phyloP scores from a whole-genome alignment of 2,797 vertebrate species.

The Myiothlypis chrysogaster region DNA sequence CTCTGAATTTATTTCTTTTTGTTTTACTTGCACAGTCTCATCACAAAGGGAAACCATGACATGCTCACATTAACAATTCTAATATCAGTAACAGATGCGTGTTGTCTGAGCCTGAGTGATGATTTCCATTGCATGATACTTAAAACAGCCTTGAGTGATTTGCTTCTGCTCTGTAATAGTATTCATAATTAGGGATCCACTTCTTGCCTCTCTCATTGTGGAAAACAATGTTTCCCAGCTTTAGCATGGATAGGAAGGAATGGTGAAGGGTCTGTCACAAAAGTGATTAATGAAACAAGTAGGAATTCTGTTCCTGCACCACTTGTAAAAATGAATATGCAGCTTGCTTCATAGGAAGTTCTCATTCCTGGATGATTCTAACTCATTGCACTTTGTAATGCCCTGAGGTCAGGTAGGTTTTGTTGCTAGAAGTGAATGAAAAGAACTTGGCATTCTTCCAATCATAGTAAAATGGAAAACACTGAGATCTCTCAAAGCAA shows the following conservation, averaged over 20 bases:
- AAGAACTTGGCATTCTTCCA: conserved; percentile 40
- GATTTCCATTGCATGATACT: neutral
- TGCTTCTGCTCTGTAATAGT: neutral
- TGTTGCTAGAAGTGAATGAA: conserved; percentile 12
- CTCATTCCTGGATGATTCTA: neutral
- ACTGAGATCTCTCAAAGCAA: neutral
- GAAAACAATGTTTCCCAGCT: neutral
- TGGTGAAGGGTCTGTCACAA: neutral
- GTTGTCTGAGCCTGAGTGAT: neutral
- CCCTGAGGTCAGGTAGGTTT: conserved; percentile 20
- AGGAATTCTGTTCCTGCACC: neutral
- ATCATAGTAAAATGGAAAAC: conserved; percentile 9
- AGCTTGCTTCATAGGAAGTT: neutral
- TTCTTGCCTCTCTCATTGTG: neutral
- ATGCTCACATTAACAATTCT: conserved; percentile 3
- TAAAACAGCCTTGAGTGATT: conserved; percentile 12
- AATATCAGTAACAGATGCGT: neutral
- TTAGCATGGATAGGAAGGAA: neutral
- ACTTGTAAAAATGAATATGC: neutral
- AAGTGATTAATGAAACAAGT: neutral
- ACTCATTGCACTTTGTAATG: conserved; percentile 1
- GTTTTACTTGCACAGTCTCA: neutral
- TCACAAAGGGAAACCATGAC: neutral
- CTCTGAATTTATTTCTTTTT: neutral
- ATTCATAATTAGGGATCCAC: conserved; percentile 13